Percentiles rank a stretch among this genome's conserved stretches.
phyloP scores from a whole-genome alignment of 1,140 invertebrate genomes.

The Heliconius congener region DNA sequence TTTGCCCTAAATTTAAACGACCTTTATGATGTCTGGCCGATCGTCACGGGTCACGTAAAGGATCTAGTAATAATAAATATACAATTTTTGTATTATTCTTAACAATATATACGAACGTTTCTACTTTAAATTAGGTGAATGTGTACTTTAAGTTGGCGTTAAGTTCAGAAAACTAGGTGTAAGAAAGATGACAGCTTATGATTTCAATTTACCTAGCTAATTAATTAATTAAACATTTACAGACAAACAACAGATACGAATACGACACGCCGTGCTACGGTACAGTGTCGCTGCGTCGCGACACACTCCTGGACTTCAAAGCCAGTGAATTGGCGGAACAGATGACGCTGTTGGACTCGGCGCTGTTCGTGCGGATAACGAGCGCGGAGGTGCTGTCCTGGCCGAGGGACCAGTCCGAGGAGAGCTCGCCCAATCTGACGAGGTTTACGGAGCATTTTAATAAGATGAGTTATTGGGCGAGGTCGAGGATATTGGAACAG shows the following conservation, averaged over 20 bases:
- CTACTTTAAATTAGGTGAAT: too few relatives aligned
- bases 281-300: slow-evolving; percentile 81
- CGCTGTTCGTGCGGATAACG: slow-evolving; percentile 98
- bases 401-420: slow-evolving; percentile 98
- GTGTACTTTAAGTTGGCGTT: too few relatives aligned
- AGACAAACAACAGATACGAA: slow-evolving; percentile 71
- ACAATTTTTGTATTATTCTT: too few relatives aligned
- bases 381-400: slow-evolving; percentile 98
- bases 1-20: too few relatives aligned
- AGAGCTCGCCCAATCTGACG: slow-evolving; percentile 97
- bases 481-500: slow-evolving; percentile 84
- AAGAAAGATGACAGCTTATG: too few relatives aligned
- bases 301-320: slow-evolving; percentile 94
- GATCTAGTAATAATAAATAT: too few relatives aligned
- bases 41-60: too few relatives aligned
- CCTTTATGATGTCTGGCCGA: too few relatives aligned
- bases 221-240: neutral
- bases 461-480: slow-evolving; percentile 99
- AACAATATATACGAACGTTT: too few relatives aligned
- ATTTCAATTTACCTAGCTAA: neutral
- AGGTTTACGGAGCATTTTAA: slow-evolving; percentile 99
- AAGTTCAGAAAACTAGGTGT: too few relatives aligned
- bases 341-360: slow-evolving; percentile 98
- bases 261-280: slow-evolving; percentile 69
- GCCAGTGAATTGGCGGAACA: slow-evolving; percentile 94